Percentiles rank a stretch among this genome's conserved stretches.
phyloP scores from a whole-genome alignment of 1,140 invertebrate genomes.

The Dendrolimus kikuchii region DNA sequence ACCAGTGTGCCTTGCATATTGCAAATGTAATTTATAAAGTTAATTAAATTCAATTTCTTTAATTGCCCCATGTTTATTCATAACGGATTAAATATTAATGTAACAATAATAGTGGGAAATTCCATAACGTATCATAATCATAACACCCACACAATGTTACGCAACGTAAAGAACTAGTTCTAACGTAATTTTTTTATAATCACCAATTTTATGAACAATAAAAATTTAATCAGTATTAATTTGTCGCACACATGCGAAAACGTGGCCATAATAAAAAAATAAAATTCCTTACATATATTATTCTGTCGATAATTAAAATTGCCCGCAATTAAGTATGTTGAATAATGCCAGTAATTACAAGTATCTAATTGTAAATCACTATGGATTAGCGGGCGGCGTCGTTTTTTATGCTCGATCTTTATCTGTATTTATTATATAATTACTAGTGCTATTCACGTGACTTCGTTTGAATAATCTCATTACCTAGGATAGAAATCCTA shows the following conservation, averaged over 20 bases:
- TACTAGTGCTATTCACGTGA: conserved; percentile 22
- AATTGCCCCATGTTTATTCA: too few relatives aligned
- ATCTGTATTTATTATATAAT: conserved; percentile 66
- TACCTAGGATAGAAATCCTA: too few relatives aligned
- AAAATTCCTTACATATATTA: conserved; percentile 7
- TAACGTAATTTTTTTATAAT: conserved; percentile 7
- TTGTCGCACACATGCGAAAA: conserved; percentile 17
- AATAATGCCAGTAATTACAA: conserved; percentile 45
- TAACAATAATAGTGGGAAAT: too few relatives aligned
- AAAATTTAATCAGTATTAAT: conserved; percentile 39
- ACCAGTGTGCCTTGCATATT: too few relatives aligned
- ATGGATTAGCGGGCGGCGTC: conserved; percentile 45
- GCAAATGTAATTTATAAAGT: too few relatives aligned
- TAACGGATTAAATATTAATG: too few relatives aligned
- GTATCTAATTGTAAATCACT: conserved; percentile 56
- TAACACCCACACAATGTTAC: conserved; percentile 1
- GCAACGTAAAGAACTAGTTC: conserved; percentile 3
- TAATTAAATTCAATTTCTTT: too few relatives aligned
- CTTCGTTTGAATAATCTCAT: too few relatives aligned
- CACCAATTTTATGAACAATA: conserved; percentile 15
- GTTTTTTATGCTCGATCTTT: conserved; percentile 38
- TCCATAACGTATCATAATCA: not conserved
- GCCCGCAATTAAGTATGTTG: conserved; percentile 43
- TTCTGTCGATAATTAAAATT: conserved; percentile 64
- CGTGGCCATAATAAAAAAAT: too few relatives aligned